These are phyloP conservation scores for Pungitius pungitius DNA, from an alignment of 2,113 vertebrate species.

Conservation along the genomic window DNA sequence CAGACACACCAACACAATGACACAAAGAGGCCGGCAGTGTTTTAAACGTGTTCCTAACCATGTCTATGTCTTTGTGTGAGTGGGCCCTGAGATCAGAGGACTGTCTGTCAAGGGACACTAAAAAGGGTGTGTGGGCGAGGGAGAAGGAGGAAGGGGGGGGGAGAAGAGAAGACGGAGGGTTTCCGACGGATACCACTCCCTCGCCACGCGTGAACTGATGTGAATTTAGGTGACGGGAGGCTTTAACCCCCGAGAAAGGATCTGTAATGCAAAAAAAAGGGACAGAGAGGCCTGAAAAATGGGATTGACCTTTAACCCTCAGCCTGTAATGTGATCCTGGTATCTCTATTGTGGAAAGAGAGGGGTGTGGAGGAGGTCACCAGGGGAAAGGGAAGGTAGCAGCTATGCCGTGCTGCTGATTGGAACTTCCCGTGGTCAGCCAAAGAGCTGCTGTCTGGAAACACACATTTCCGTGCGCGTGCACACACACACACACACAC, in stretches of 20 bases:
- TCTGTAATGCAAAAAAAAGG: constrained; percentile 44
- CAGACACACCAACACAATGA: constrained; percentile 51
- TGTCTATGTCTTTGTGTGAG: constrained; percentile 61
- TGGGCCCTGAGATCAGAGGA: constrained; percentile 45
- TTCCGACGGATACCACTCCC: constrained; percentile 67
- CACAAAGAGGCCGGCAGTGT: constrained; percentile 49
- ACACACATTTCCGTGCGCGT: too few species aligned
- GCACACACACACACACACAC: neutral
- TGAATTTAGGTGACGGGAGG: constrained; percentile 73
- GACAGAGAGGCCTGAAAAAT: constrained; percentile 70
- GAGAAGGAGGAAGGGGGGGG: neutral
- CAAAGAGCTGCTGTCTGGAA: constrained; percentile 28
- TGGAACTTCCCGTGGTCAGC: constrained; percentile 73
- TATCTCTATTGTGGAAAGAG: constrained; percentile 72
- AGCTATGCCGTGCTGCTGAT: constrained; percentile 61
- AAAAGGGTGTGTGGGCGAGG: constrained; percentile 26
- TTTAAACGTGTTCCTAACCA: constrained; percentile 57
- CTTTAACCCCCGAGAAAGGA: constrained; percentile 70
- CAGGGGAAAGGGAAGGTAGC: constrained; percentile 67
- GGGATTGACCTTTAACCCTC: constrained; percentile 74
- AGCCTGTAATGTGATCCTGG: constrained; percentile 72
- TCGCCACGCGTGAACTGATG: constrained; percentile 77
- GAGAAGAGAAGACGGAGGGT: constrained; percentile 43
- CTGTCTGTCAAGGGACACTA: constrained; percentile 59
- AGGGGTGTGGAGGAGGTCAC: constrained; percentile 56